These are phyloP conservation scores for Elanoides forficatus DNA, from an alignment of 2,113 vertebrate genomes.

Conservation along the genomic window DNA sequence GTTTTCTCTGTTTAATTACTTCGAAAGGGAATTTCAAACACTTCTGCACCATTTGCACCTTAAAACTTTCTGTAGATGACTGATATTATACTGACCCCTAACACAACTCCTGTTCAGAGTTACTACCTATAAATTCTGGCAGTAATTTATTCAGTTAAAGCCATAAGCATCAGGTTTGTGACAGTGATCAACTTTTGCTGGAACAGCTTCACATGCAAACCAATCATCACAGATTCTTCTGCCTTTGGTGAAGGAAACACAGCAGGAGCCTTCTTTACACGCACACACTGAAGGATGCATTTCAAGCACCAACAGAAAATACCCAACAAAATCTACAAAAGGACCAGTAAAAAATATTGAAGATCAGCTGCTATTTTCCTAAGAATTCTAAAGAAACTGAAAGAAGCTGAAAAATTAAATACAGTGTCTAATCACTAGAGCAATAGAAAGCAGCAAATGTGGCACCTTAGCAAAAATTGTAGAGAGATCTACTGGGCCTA, in stretches of 20 bases:
- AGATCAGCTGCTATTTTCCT: neutral
- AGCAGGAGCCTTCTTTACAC: neutral
- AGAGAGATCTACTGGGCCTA: neutral
- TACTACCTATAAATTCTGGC: neutral
- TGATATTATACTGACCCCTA: neutral
- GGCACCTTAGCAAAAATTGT: neutral
- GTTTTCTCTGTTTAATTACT: neutral
- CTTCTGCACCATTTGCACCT: neutral
- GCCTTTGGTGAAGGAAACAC: neutral
- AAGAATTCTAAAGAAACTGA: neutral
- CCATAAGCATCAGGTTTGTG: neutral
- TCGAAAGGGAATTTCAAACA: neutral
- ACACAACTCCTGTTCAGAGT: neutral
- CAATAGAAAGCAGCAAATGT: neutral
- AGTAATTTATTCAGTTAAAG: neutral
- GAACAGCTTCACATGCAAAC: fast-evolving
- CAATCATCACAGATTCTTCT: neutral
- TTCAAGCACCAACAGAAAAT: neutral
- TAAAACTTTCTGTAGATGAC: neutral
- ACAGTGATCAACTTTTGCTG: neutral
- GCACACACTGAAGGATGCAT: neutral
- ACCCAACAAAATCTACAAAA: neutral
- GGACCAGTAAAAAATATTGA: neutral
- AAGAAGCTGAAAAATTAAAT: neutral
- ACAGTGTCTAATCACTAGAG: neutral